Evolutionary conservation across 2,888 invertebrate genomes (phyloP), one percentile per base, ranked within the genome.

Genomic region (Tetrapedia diversipes): DNA sequence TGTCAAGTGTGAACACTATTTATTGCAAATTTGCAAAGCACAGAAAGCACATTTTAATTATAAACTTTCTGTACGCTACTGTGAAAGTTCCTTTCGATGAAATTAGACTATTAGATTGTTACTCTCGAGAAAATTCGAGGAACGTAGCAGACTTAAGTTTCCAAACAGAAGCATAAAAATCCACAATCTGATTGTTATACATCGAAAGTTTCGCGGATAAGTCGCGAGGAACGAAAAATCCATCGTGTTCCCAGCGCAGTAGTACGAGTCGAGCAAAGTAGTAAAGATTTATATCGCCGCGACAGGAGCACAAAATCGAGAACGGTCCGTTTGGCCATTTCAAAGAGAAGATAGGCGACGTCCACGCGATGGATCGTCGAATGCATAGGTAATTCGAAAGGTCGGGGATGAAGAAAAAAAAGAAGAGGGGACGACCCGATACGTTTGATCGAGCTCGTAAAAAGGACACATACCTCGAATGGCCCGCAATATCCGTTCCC

Each of bases 401-500:
- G 29, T 47, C 47, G 43, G 10, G 24, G 14, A 22, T 29, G 43
- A 32, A n/a, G 14, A 10, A 49, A 49, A 61, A 56, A 57, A 34
- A 49, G 29, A 45, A n/a, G 37, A 19, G 37, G 32, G 49, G 14
- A 69, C 29, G n/a, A 51, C 41, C 66, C 65, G 60, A 61, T 69
- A 75, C 70, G 43, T 56, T 59, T 73, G 60, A 71, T 80, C 53
- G 57, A 43, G 32, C 32, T 45, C 53, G 32, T 43, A 61, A 61
- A 72, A n/a, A 57, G 41, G 51, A 14, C 54, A 39, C 57, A 65
- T 81, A 68, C 61, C 54, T 54, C 65, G 7, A 69, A 65, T 67
- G 65, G 63, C 39, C 49, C 27, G 47, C 64, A 65, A 70, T 80
- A 82, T 82, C 64, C 53, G 63, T 22, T 54, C 45, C 45, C 27